A percentile compares a stretch with the other conserved stretches of the same genome.
Evolutionary conservation across 2,888 invertebrate genomes (phyloP).

Genomic region (Noctua comes): DNA sequence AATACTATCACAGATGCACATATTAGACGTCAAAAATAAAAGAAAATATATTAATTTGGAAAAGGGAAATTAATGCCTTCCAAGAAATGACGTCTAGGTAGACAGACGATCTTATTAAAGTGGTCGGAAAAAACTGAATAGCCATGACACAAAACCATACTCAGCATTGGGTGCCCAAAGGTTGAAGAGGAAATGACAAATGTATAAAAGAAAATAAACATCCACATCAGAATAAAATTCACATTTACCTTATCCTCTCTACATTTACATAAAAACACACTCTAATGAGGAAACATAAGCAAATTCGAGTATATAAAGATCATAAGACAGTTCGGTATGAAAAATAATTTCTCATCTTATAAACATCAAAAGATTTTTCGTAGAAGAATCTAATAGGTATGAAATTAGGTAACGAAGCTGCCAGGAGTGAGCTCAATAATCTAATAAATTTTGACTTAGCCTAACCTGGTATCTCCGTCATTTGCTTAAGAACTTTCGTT

Average conservation of each 20-base stretch:
- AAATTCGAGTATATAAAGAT: background rate
- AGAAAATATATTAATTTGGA: too few relatives aligned
- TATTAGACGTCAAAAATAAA: too few relatives aligned
- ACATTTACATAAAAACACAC: background rate
- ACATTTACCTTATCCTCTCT: background rate
- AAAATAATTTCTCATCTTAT: background rate
- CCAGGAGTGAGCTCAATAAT: conserved; percentile 19
- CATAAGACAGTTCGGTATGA: conserved; percentile 9
- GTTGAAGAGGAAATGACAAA: background rate
- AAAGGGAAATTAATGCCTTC: too few relatives aligned
- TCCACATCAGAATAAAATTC: background rate
- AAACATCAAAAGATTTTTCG: conserved; percentile 15
- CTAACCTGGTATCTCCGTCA: background rate
- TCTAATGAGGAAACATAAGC: conserved; percentile 2
- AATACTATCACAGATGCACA: too few relatives aligned
- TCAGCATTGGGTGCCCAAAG: background rate
- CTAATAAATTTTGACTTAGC: conserved; percentile 19
- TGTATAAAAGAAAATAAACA: background rate
- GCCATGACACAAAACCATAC: background rate
- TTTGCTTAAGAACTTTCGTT: conserved; percentile 4
- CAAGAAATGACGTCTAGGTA: too few relatives aligned
- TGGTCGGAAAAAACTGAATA: background rate
- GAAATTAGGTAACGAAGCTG: conserved; percentile 6
- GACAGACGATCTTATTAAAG: background rate
- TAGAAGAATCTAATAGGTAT: background rate